Conservation (phyloP, 2,888 invertebrate genomes). For the Podotricha telesiphe region DNA sequence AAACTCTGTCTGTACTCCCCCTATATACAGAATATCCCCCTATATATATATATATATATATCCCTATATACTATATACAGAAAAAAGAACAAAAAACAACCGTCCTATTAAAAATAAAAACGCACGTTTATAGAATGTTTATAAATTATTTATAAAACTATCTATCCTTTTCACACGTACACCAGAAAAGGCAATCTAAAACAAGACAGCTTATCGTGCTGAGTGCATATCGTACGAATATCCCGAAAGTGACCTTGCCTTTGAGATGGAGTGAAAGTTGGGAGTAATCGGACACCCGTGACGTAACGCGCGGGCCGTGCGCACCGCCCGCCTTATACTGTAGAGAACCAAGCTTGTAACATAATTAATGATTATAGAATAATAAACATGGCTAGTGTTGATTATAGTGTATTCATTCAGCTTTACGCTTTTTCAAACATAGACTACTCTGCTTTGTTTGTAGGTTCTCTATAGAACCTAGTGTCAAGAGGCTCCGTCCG, state of each 20-base stretch:
- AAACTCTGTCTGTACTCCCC: too few relatives aligned
- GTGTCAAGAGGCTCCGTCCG: too few relatives aligned
- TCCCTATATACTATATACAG: too few relatives aligned
- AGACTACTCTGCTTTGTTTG: too few relatives aligned
- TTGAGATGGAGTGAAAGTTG: constrained; percentile 64
- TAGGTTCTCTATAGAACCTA: too few relatives aligned
- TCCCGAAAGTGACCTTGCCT: constrained; percentile 50
- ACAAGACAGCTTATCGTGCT: constrained; percentile 30
- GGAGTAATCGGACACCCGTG: constrained; percentile 74
- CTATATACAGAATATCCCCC: too few relatives aligned
- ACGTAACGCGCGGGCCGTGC: constrained; percentile 79
- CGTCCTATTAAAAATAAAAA: background rate
- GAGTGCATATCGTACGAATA: constrained; percentile 36
- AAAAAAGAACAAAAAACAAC: background rate
- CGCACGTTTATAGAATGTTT: background rate
- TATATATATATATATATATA: too few relatives aligned
- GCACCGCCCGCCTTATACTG: constrained; percentile 57
- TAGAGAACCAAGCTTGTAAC: constrained; percentile 34
- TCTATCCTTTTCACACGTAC: background rate
- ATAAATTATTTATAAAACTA: background rate
- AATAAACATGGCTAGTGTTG: background rate
- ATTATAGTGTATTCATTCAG: too few relatives aligned
- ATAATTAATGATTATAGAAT: background rate
- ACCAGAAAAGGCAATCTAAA: constrained; percentile 14
- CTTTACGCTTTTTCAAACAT: too few relatives aligned